Conservation (phyloP, 2,113 vertebrate species). For the Dicerorhinus sumatrensis region DNA sequence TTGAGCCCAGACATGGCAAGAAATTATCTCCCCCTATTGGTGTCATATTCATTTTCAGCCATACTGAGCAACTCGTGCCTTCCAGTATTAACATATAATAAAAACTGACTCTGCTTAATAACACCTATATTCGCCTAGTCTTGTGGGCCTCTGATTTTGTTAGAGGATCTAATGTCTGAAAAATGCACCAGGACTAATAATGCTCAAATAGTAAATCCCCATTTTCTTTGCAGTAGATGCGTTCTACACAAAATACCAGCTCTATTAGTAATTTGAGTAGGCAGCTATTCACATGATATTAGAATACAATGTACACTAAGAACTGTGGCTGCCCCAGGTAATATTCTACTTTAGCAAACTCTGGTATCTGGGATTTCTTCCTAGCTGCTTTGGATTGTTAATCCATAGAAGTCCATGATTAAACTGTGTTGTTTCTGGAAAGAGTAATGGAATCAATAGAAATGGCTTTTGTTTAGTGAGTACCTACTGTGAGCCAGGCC, state of each 20-base stretch:
- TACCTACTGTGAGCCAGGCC: neutral
- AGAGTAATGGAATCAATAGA: neutral
- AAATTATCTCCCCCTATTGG: neutral
- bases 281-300: neutral
- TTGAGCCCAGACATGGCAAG: neutral
- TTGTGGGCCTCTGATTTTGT: neutral
- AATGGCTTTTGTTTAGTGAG: neutral
- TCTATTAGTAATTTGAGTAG: neutral
- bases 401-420: neutral
- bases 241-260: neutral
- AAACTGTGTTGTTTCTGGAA: neutral
- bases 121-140: neutral
- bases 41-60: neutral
- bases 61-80: neutral
- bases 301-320: neutral
- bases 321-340: too few relatives aligned
- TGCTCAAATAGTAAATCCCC: neutral
- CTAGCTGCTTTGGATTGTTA: neutral
- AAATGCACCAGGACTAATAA: neutral
- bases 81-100: neutral
- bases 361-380: neutral
- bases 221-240: neutral
- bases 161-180: neutral
- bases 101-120: neutral
- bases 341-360: neutral